Conservation (phyloP, 2,888 invertebrate species). For the Drosophila acutilabella region DNA sequence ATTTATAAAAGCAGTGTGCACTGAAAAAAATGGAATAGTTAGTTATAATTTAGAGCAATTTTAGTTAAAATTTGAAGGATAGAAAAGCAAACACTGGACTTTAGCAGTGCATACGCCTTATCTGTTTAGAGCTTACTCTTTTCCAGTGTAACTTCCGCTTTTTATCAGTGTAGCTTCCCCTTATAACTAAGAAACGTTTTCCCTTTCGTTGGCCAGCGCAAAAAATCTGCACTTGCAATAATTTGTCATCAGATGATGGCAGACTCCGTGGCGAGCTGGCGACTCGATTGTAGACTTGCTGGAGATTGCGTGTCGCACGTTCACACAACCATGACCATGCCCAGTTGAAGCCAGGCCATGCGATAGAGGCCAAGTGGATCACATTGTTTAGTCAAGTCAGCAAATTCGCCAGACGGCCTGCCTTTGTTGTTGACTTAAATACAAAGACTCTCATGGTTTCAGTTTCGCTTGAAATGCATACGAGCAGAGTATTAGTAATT, state of each 20-base stretch:
- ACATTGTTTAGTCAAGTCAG: constrained; percentile 27
- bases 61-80: no score
- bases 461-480: constrained; percentile 66
- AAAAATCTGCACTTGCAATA: constrained; percentile 37
- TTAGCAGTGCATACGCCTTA: no score
- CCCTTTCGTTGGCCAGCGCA: constrained; percentile 42
- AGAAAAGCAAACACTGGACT: no score
- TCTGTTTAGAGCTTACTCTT: no score
- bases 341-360: constrained; percentile 12
- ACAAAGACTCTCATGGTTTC: constrained; percentile 57
- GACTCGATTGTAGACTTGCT: no score
- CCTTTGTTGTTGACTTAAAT: constrained; percentile 41
- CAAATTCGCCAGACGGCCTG: constrained; percentile 26
- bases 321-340: constrained; percentile 48
- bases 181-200: constrained; percentile 31
- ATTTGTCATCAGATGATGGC: constrained; percentile 53
- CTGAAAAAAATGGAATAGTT: neutral
- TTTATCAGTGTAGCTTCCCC: constrained; percentile 26
- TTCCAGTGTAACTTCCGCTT: neutral
- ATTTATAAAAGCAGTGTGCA: constrained; percentile 16
- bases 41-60: neutral
- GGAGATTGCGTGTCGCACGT: constrained; percentile 60
- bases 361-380: constrained; percentile 2
- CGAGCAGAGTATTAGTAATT: constrained; percentile 17
- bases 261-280: constrained; percentile 3